Base-by-base conservation (phyloP, 2,797 vertebrate species). In the Enteromius fasciolatus region DNA sequence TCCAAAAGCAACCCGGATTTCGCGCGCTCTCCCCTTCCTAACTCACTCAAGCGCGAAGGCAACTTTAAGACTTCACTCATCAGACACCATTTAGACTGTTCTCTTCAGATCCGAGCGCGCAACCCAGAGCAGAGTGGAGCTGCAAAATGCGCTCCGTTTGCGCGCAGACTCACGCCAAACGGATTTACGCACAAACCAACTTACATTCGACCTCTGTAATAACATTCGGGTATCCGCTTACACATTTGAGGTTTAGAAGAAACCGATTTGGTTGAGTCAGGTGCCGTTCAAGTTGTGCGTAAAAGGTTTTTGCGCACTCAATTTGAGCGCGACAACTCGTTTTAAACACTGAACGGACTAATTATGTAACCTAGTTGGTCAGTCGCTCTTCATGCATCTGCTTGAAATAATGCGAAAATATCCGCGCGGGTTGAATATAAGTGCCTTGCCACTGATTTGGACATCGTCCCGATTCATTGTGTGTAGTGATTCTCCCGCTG, bases 61-160 rank as follows among this genome's bases (percentile, higher is more conserved):
- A 68, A 68, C 77, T 79, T 54, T 28, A 39, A 52, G 63, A 54
- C 33, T 52, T 68, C 57, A 8, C 36, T 76, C 20, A 39, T 23
- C 12, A 23, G 33, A 18, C 52, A 17, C 39, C 2, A 59, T 76
- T 76, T 25, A 25, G n/a, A 17, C 11, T 17, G n/a, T 31, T 61
- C 17, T 44, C 1, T 17, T 5, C 64, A n/a, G 18, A 68, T 44
- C 36, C 1, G n/a, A 70, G 66, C 46, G 66, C 78, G 41, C 57
- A 74, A 57, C 20, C 5, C 28, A 20, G 8, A 54, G 15, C 50
- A 48, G 18, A 54, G 2, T 18, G 15, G 18, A 41, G 14, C 5
- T 31, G 14, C 5, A 31, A 63, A 63, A 31, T 3, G 14, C 28
- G 11, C 25, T 28, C 25, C 20, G 52, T 63, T 36, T 67, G 46